Percentiles rank a stretch among this genome's conserved stretches.
Conservation (phyloP, 2,888 invertebrate species). For the Heliconius charithonia region DNA sequence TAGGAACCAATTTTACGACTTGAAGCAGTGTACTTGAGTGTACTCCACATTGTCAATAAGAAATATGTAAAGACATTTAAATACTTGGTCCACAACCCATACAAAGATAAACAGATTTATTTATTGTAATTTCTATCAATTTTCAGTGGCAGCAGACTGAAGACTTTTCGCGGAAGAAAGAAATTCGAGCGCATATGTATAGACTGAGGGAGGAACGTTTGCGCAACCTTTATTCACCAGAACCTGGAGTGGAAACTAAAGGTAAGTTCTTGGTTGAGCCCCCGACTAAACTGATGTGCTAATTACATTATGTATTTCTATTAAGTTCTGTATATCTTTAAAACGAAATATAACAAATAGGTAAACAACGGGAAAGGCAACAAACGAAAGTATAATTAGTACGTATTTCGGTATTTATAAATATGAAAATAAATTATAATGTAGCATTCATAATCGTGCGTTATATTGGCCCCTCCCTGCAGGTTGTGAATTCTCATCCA, state of each 20-base stretch:
- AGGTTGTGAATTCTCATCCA: constrained; percentile 78
- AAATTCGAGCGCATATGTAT: constrained; percentile 93
- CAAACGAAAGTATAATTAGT: background rate
- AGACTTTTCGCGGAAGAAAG: constrained; percentile 93
- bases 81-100: too few relatives aligned
- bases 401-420: background rate
- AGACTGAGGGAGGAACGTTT: constrained; percentile 91
- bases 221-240: constrained; percentile 88
- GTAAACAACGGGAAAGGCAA: background rate
- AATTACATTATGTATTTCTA: background rate
- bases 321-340: background rate
- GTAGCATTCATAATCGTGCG: constrained; percentile 46
- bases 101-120: background rate
- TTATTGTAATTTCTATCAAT: background rate
- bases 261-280: constrained; percentile 56
- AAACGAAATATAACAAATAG: background rate
- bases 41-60: too few relatives aligned
- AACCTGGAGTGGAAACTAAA: constrained; percentile 67
- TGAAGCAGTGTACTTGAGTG: too few relatives aligned
- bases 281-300: too few relatives aligned
- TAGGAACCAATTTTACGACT: too few relatives aligned
- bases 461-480: constrained; percentile 54
- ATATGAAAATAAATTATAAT: background rate
- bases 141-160: constrained; percentile 92
- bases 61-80: too few relatives aligned